A percentile compares a stretch with the other conserved stretches of the same genome.
Conservation (phyloP, 2,113 vertebrate genomes). For the Cheilinus undulatus region DNA sequence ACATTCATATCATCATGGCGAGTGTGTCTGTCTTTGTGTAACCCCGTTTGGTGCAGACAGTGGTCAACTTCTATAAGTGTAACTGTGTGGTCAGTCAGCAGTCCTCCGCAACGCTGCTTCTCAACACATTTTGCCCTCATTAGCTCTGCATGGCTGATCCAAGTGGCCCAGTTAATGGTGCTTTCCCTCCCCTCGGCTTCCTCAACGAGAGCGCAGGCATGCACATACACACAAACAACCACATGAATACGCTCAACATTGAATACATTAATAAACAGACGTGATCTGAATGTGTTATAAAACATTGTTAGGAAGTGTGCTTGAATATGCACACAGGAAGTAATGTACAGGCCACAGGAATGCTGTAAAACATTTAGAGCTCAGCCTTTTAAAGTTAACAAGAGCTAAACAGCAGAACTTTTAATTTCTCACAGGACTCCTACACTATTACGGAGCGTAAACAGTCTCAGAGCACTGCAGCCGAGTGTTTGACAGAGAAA, state of each 20-base stretch:
- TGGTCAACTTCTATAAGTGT: slow-evolving; percentile 4
- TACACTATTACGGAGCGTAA: slow-evolving; percentile 31
- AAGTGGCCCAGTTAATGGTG: slow-evolving; percentile 70
- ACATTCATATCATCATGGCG: not conserved
- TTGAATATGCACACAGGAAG: not conserved
- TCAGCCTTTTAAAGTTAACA: slow-evolving; percentile 11
- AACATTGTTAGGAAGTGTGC: not conserved
- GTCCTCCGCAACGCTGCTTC: slow-evolving; percentile 23
- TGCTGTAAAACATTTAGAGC: slow-evolving; percentile 3
- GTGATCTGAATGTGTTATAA: not conserved
- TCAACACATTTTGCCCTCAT: slow-evolving; percentile 73
- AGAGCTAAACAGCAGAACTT: slow-evolving; percentile 6
- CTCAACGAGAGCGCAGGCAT: slow-evolving; percentile 42
- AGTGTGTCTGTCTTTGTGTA: not conserved
- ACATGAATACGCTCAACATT: slow-evolving; percentile 11
- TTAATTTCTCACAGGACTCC: slow-evolving; percentile 39
- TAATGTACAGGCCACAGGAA: not conserved
- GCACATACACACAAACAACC: not conserved
- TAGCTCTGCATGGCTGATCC: slow-evolving; percentile 69
- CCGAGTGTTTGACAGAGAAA: slow-evolving; percentile 36
- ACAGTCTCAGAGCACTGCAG: slow-evolving; percentile 23
- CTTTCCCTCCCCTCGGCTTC: slow-evolving; percentile 39
- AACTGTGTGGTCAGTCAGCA: slow-evolving; percentile 30
- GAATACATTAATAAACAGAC: slow-evolving; percentile 6
- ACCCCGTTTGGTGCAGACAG: not conserved